Conservation (phyloP, 2,888 invertebrate genomes). For the Heliconius charithonia region DNA sequence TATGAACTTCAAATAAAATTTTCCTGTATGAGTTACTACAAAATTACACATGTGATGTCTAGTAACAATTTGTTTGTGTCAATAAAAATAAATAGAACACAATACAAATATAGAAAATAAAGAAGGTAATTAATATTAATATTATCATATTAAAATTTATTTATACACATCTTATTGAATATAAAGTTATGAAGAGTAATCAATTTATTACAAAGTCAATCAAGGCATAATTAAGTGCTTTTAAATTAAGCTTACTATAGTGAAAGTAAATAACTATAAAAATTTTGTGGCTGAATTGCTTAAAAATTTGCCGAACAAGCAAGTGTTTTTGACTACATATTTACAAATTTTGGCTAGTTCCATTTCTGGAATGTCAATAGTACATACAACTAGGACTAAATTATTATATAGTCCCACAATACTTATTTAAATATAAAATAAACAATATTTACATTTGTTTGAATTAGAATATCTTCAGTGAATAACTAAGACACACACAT, state of each 20-base stretch:
- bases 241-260: constrained; percentile 49
- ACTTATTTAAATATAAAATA: constrained; percentile 54
- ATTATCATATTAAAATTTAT: constrained; percentile 20
- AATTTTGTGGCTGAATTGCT: constrained; percentile 29
- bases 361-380: constrained; percentile 75
- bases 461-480: constrained; percentile 51
- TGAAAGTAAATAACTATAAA: constrained; percentile 47
- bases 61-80: background rate
- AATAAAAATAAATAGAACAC: background rate
- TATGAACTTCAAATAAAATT: background rate
- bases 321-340: constrained; percentile 47
- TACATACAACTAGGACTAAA: constrained; percentile 57
- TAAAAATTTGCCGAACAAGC: constrained; percentile 46
- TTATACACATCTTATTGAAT: constrained; percentile 17
- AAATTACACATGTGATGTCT: constrained; percentile 6
- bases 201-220: constrained; percentile 29
- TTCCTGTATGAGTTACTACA: background rate
- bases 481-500: constrained; percentile 32
- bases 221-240: constrained; percentile 45
- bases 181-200: constrained; percentile 24
- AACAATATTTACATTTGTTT: constrained; percentile 60
- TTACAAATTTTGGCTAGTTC: constrained; percentile 71
- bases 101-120: background rate
- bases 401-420: constrained; percentile 55
- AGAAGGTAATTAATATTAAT: background rate